Base-by-base conservation (phyloP, 2,888 invertebrate genomes). In the Harpagoxenus sublaevis region DNA sequence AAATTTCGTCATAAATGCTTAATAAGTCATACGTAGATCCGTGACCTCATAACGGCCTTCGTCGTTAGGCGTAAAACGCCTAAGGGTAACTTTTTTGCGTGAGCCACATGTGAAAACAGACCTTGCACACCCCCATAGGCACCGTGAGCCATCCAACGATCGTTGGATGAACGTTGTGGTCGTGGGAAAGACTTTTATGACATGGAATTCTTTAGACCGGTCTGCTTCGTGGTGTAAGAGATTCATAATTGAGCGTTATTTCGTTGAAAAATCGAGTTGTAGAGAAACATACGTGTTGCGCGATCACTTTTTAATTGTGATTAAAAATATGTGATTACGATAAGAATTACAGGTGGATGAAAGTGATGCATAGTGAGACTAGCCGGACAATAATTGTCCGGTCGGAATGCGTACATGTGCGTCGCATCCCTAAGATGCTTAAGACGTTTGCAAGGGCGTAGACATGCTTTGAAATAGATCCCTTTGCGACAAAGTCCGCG, bases 141-240 rank as follows among this genome's bases (percentile, higher is more conserved):
- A 88, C 78, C 74, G 85, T 89, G 87, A 90, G 87, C 91, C 90
- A 88, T 86, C 86, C 85, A 93, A 93, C 93, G 92, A 90, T 85
- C 91, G 88, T 83, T 84, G 90, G 91, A 92, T 91, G 66, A 45
- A 89, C 86, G 87, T 91, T 86, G 89, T 79, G 89, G 90, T 92
- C 93, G 93, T 93, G 93, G 93, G 93, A 93, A 93, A 93, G 91
- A 90, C 85, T 87, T 62, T 51, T 42, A 63, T 70, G 87, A 84
- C 88, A 84, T 86, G 74, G 79, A 89, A 91, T 90, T 86, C 90
- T 86, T 92, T 92, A 90, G 71, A 77, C 63, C 18, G 39, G 18
- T 48, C 63, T n/a, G 15, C 51, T 60, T 15, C 42, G 4, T 60
- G n/a, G 1, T 70, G 18, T 28, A 57, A 42, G 31, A 31, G 39